phyloP scores from a whole-genome alignment of 2,888 invertebrate genomes.

The Philereme transversata region DNA sequence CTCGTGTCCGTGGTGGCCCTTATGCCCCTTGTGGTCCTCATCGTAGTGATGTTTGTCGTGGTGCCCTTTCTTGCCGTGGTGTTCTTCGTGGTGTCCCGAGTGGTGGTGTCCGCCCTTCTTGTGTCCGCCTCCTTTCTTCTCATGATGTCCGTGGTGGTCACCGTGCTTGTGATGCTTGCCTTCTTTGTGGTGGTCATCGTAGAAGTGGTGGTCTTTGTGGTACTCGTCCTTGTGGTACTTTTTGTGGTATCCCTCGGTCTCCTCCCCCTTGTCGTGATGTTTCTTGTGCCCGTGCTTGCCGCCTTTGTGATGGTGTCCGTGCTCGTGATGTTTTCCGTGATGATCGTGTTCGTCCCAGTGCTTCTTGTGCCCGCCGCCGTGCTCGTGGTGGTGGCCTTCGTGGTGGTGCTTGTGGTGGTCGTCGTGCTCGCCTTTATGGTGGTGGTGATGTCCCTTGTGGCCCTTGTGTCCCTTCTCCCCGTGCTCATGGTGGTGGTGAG shows the following conservation, averaged over 20 bases:
- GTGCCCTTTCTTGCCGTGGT: conserved; percentile 92
- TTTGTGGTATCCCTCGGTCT: conserved; percentile 92
- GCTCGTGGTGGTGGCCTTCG: conserved; percentile 89
- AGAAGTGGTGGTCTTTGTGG: conserved; percentile 94
- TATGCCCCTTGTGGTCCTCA: conserved; percentile 91
- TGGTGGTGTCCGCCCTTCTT: conserved; percentile 92
- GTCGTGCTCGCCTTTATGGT: conserved; percentile 91
- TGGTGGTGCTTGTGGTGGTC: conserved; percentile 91
- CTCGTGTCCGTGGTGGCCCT: conserved; percentile 90
- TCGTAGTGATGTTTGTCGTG: conserved; percentile 92
- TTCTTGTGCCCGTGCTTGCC: conserved; percentile 92
- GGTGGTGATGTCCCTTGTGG: conserved; percentile 89
- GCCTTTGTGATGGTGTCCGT: conserved; percentile 90
- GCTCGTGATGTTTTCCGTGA: conserved; percentile 90
- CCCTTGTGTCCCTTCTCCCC: conserved; percentile 92
- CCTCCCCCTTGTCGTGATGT: conserved; percentile 93
- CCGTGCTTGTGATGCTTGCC: conserved; percentile 93
- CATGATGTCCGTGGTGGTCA: conserved; percentile 90
- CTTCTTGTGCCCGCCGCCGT: conserved; percentile 91
- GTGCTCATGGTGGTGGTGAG: conserved; percentile 87
- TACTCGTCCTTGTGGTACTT: conserved; percentile 94
- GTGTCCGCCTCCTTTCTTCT: conserved; percentile 89
- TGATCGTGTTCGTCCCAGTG: conserved; percentile 90
- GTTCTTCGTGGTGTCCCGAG: conserved; percentile 89
- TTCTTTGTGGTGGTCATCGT: conserved; percentile 93